Percentiles rank a stretch among this genome's conserved stretches.
These are phyloP conservation scores for Parotocinclus haroldoi DNA, from an alignment of 2,797 vertebrate species.

Conservation along the genomic window DNA sequence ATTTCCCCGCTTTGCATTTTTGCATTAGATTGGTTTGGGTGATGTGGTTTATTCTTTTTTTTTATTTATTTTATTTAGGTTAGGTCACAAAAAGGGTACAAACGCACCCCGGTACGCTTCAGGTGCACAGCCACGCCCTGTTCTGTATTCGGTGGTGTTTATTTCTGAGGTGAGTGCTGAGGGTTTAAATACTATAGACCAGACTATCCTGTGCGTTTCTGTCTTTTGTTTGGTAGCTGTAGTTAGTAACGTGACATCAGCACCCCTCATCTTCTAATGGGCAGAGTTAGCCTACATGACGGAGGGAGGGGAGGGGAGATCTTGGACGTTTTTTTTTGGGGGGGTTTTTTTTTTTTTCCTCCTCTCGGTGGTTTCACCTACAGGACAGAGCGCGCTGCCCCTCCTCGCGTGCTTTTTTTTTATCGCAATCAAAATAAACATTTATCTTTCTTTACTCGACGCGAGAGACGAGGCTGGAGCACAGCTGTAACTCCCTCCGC, in stretches of 20 bases:
- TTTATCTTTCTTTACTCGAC: constrained; percentile 11
- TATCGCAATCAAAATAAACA: constrained; percentile 29
- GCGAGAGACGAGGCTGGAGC: constrained; percentile 10
- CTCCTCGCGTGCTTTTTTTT: constrained; percentile 18
- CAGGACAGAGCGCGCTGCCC: constrained; percentile 7
- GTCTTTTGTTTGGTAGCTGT: constrained; percentile 13
- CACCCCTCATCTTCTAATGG: constrained; percentile 42
- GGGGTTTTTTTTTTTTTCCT: too few relatives aligned
- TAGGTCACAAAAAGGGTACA: too few relatives aligned
- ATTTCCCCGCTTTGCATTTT: too few relatives aligned
- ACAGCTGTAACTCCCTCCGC: not conserved
- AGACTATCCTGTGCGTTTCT: too few relatives aligned
- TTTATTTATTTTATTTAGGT: too few relatives aligned
- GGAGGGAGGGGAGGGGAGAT: constrained; percentile 9
- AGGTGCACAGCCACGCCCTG: too few relatives aligned
- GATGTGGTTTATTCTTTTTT: too few relatives aligned
- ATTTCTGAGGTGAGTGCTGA: too few relatives aligned
- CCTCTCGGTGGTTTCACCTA: constrained; percentile 4
- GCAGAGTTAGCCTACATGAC: constrained; percentile 26
- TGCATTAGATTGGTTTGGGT: too few relatives aligned
- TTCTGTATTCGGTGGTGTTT: too few relatives aligned
- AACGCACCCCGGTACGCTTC: too few relatives aligned
- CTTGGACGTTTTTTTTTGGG: constrained; percentile 29
- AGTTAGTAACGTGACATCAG: constrained; percentile 40
- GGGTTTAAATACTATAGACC: too few relatives aligned